phyloP scores from a whole-genome alignment of 2,113 vertebrate genomes.

The Donacobius atricapilla region DNA sequence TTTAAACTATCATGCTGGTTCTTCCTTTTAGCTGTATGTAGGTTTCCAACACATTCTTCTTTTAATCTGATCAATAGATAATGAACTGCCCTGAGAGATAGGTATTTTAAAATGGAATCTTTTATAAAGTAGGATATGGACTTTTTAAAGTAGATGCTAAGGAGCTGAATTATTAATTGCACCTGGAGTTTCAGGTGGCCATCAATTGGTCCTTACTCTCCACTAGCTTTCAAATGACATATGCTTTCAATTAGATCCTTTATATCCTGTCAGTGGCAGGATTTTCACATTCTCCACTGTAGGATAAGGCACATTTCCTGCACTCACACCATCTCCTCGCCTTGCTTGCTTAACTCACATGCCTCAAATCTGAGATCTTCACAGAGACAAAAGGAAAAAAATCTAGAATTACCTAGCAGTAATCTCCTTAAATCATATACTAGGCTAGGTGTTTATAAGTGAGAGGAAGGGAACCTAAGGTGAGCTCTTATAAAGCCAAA shows the following conservation, averaged over 20 bases:
- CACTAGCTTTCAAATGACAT: neutral
- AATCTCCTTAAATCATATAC: neutral
- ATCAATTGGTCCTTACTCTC: neutral
- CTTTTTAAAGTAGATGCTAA: neutral
- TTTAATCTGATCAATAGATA: neutral
- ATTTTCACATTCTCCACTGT: neutral
- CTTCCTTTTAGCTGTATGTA: neutral
- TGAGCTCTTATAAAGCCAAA: neutral
- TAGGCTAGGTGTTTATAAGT: neutral
- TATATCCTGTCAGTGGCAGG: neutral
- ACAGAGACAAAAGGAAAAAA: neutral
- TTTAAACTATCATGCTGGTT: neutral
- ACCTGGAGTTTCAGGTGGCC: neutral
- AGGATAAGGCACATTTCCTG: neutral
- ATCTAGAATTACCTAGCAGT: neutral
- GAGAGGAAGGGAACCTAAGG: neutral
- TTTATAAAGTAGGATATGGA: neutral
- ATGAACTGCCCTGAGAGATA: neutral
- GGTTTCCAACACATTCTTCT: neutral
- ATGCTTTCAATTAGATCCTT: neutral
- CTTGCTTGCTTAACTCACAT: neutral
- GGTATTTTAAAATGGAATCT: neutral
- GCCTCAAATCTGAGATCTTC: neutral
- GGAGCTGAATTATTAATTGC: neutral
- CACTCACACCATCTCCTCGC: neutral